Conservation (phyloP, 2,113 vertebrate genomes). For the Penelope pileata region DNA sequence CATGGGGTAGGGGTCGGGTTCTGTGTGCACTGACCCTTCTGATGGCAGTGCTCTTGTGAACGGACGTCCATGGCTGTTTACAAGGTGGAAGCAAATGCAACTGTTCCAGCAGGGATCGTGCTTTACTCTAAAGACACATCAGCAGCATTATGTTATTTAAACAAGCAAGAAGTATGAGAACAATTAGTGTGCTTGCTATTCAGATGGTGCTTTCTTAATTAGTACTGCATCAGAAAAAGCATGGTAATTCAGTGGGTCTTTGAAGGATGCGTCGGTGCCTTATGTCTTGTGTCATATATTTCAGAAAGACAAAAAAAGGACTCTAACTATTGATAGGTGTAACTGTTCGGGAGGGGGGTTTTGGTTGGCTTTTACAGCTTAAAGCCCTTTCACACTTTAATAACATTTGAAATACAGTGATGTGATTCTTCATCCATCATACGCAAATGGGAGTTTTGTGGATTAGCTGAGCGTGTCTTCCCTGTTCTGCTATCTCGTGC, state of each 20-base stretch:
- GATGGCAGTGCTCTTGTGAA: background rate
- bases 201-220: background rate
- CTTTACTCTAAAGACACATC: background rate
- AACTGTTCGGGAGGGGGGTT: background rate
- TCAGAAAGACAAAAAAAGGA: background rate
- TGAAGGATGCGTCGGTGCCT: background rate
- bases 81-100: background rate
- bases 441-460: background rate
- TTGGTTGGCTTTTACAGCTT: background rate
- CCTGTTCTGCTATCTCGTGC: background rate
- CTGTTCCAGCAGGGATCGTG: background rate
- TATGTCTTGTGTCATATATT: background rate
- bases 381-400: background rate
- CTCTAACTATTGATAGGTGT: background rate
- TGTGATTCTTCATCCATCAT: background rate
- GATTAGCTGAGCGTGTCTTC: background rate
- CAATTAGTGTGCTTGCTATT: background rate
- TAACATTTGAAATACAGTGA: background rate
- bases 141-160: slow-evolving; percentile 1
- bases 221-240: background rate
- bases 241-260: background rate
- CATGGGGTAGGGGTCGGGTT: background rate
- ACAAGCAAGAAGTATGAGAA: background rate
- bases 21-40: background rate
- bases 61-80: background rate